A percentile compares a stretch with the other conserved stretches of the same genome.
Evolutionary conservation across 64 coral and sea anemone genomes (phyloP).

Genomic region (Actinia tenebrosa): DNA sequence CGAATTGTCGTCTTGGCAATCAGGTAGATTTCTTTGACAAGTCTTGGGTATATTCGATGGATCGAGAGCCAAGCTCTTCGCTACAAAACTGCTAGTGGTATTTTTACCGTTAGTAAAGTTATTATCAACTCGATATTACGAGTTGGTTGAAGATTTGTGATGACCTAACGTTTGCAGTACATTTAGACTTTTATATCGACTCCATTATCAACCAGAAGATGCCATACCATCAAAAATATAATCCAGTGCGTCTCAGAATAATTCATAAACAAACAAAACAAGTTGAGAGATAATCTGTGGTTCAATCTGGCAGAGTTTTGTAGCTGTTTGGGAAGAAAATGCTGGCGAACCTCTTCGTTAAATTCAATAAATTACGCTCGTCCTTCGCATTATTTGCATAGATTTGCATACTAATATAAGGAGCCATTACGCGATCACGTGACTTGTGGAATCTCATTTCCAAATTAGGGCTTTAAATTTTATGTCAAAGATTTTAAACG

Average conservation of each 20-base stretch:
- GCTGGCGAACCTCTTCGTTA: background rate
- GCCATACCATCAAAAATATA: background rate
- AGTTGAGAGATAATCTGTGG: background rate
- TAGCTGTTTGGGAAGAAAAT: background rate
- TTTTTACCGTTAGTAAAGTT: background rate
- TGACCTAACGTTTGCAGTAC: background rate
- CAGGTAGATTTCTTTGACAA: background rate
- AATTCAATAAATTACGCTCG: constrained; percentile 2
- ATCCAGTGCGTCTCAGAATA: background rate
- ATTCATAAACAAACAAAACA: background rate
- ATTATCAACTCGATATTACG: background rate
- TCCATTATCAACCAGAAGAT: background rate
- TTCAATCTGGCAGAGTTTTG: background rate
- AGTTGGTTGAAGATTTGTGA: constrained; percentile 2
- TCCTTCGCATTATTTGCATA: background rate
- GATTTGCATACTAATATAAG: background rate
- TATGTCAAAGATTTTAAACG: background rate
- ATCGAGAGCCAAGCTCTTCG: background rate
- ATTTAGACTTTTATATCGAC: background rate
- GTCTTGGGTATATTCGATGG: background rate
- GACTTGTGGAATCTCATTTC: background rate
- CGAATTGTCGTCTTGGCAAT: background rate
- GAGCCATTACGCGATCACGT: background rate
- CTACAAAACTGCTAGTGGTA: background rate
- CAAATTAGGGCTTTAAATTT: background rate